Base-by-base conservation (phyloP, 2,797 vertebrate species). In the Pseudomugil tenellus region DNA sequence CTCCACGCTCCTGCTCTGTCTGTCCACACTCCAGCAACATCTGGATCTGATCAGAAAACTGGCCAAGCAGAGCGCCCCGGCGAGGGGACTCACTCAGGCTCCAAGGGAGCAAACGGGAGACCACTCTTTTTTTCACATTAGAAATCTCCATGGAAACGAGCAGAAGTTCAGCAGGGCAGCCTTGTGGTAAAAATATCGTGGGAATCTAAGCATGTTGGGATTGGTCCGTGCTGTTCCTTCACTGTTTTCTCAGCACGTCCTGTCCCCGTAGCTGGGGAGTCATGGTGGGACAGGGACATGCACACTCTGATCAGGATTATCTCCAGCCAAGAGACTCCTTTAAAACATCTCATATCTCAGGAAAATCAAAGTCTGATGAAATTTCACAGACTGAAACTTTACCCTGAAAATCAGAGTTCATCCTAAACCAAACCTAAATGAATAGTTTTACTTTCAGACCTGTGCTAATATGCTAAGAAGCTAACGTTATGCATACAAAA, bases 11-110 rank as follows among this genome's bases (percentile, higher is more conserved):
- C 6, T 6, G n/a, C 77, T 71, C 79, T 32, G 57, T 70, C 75
- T 71, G 26, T 80, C 62, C 81, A 76, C 81, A 19, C 79, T 82
- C 62, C 82, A 31, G 43, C 66, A 77, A 56, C 93, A 94, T 93
- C 93, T 94, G 93, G 89, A 91, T 88, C 77, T 58, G 59, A 92
- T 93, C 90, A 90, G 64, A 0, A 58, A 58, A 4, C n/a, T 64
- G 51, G 67, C 82, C 87, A 77, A 25, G 60, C 76, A 83, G 84
- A 89, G 70, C 43, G 58, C 61, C 63, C 80, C 62, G 19, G 76
- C 76, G 72, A 60, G 46, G 85, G 79, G 87, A 84, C 90, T 74
- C 76, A 60, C 68, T 78, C 46, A 57, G 84, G 85, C 86, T 91
- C 87, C 76, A 90, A 89, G 83, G 86, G 81, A 86, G 78, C 79